These are phyloP conservation scores for Lydus trimaculatus DNA, from an alignment of 2,888 invertebrate genomes.

Conservation along the genomic window DNA sequence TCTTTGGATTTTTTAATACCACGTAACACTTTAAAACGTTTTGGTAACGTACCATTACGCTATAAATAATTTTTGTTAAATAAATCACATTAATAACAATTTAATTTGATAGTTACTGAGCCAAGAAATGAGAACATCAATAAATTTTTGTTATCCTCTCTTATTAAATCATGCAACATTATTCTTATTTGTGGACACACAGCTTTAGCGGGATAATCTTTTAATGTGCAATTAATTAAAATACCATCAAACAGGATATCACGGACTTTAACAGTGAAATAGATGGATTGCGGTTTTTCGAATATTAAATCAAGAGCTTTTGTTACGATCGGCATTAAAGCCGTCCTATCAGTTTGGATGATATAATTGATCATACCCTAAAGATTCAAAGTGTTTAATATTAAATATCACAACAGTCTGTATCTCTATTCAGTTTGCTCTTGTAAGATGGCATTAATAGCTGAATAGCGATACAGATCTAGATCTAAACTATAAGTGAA, in stretches of 20 bases:
- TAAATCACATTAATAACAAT: neutral
- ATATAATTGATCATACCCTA: neutral
- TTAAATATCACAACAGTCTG: neutral
- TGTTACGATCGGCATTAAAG: neutral
- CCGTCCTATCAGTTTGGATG: neutral
- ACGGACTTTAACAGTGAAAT: slow-evolving; percentile 70
- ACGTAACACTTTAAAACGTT: slow-evolving; percentile 74
- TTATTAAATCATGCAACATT: slow-evolving; percentile 36
- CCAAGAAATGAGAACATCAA: neutral
- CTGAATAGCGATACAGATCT: neutral
- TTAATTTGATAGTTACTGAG: neutral
- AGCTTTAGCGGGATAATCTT: slow-evolving; percentile 78
- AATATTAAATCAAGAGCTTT: slow-evolving; percentile 76
- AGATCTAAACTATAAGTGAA: slow-evolving; percentile 34
- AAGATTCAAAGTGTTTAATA: neutral
- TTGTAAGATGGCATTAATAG: too few relatives aligned
- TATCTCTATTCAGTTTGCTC: neutral
- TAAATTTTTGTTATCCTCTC: neutral
- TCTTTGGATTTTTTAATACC: slow-evolving; percentile 77
- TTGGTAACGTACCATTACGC: slow-evolving; percentile 71
- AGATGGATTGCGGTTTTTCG: slow-evolving; percentile 68
- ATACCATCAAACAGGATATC: slow-evolving; percentile 80
- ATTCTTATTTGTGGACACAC: slow-evolving; percentile 76
- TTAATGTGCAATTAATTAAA: slow-evolving; percentile 74
- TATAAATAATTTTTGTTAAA: neutral